phyloP scores from a whole-genome alignment of 2,888 invertebrate genomes.

The Drosophila robusta region DNA sequence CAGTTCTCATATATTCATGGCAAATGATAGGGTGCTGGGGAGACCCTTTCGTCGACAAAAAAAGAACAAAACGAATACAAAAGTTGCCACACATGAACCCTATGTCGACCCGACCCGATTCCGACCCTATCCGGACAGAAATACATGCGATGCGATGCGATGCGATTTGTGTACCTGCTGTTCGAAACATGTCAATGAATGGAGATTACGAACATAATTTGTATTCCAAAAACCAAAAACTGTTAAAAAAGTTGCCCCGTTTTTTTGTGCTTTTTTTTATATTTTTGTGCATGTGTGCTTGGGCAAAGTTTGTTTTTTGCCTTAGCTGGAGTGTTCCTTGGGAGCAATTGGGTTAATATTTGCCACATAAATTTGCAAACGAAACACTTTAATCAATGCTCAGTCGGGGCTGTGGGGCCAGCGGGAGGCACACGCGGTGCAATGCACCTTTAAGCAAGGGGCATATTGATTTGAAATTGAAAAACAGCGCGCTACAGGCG shows the following conservation, averaged over 20 bases:
- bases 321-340: conserved; percentile 67
- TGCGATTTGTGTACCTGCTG: conserved; percentile 30
- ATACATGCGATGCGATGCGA: conserved; percentile 13
- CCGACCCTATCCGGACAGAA: conserved; percentile 31
- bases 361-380: conserved; percentile 76
- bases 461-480: conserved; percentile 53
- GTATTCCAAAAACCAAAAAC: conserved; percentile 78
- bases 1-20: conserved; percentile 76
- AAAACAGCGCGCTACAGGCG: background rate
- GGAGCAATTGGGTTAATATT: conserved; percentile 78
- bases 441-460: conserved; percentile 61
- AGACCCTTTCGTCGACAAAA: conserved; percentile 32
- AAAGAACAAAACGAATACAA: conserved; percentile 62
- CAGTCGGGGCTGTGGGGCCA: conserved; percentile 27
- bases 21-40: conserved; percentile 64
- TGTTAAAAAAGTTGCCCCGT: conserved; percentile 70
- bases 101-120: conserved; percentile 58
- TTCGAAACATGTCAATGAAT: conserved; percentile 73
- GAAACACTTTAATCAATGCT: conserved; percentile 78
- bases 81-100: conserved; percentile 59
- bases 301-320: conserved; percentile 53
- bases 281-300: conserved; percentile 21
- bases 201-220: conserved; percentile 81
- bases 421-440: conserved; percentile 35
- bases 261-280: conserved; percentile 24